Percentiles rank a stretch among this genome's conserved stretches.
These are phyloP conservation scores for Drosophila sulfurigaster DNA, from an alignment of 1,140 invertebrate genomes.

Conservation along the genomic window DNA sequence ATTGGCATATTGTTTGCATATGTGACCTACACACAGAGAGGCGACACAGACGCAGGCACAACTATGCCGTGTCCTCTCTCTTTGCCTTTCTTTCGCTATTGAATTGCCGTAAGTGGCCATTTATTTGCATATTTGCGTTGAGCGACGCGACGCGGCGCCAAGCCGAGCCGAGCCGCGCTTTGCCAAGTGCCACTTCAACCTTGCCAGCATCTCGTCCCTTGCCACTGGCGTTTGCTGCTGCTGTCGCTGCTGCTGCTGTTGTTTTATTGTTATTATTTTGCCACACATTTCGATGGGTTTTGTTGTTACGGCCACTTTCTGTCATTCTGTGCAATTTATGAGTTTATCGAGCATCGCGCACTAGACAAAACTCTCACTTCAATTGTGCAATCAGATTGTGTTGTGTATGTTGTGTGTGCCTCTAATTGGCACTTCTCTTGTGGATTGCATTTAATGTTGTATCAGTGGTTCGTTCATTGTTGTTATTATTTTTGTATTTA, in stretches of 20 bases:
- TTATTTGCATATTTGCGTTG: slow-evolving; percentile 78
- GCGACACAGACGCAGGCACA: not conserved
- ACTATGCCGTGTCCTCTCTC: slow-evolving; percentile 1
- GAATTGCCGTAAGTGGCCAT: slow-evolving; percentile 76
- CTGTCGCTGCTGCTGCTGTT: slow-evolving; percentile 33
- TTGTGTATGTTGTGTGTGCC: slow-evolving; percentile 29
- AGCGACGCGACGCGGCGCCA: slow-evolving; percentile 58
- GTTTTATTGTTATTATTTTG: slow-evolving; percentile 74
- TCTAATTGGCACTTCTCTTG: slow-evolving; percentile 73
- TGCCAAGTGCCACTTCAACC: slow-evolving; percentile 60
- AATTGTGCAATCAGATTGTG: slow-evolving; percentile 14
- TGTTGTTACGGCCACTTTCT: slow-evolving; percentile 54
- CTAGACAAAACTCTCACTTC: slow-evolving; percentile 20
- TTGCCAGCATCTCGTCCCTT: slow-evolving; percentile 20
- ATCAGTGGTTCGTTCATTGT: slow-evolving; percentile 19
- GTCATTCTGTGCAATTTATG: slow-evolving; percentile 76
- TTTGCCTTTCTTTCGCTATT: slow-evolving; percentile 35
- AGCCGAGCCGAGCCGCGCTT: slow-evolving; percentile 20
- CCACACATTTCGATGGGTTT: slow-evolving; percentile 31
- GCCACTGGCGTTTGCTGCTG: not conserved
- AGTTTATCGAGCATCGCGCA: slow-evolving; percentile 57
- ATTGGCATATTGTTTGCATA: slow-evolving; percentile 64
- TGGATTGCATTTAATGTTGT: slow-evolving; percentile 38
- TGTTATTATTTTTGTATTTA: slow-evolving; percentile 42
- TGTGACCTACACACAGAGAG: slow-evolving; percentile 27